phyloP scores from a whole-genome alignment of 1,140 invertebrate genomes.

The Brevipalpus yothersi region DNA sequence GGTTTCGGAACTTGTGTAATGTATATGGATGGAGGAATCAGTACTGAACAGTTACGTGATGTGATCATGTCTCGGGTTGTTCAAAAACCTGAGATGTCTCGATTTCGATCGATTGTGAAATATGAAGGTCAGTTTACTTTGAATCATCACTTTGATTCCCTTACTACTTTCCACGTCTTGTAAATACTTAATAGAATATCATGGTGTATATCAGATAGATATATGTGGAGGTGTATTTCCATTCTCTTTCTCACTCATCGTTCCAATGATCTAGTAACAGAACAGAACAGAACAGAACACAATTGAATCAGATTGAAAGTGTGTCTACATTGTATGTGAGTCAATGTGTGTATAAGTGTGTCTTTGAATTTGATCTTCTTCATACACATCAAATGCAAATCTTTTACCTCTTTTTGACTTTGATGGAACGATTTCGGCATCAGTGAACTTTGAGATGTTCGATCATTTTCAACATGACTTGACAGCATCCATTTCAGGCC shows the following conservation, averaged over 20 bases:
- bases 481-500: too few relatives aligned
- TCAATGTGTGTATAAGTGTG: background rate
- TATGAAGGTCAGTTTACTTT: constrained; percentile 2
- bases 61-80: constrained; percentile 4
- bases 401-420: background rate
- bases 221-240: background rate
- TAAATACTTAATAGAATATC: too few relatives aligned
- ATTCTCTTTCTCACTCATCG: background rate
- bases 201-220: too few relatives aligned
- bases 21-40: constrained; percentile 6
- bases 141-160: too few relatives aligned
- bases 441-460: background rate
- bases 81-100: constrained; percentile 1
- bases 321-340: constrained; percentile 1
- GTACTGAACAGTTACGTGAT: constrained; percentile 6
- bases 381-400: background rate
- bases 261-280: background rate
- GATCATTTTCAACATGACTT: background rate
- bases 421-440: background rate
- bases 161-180: background rate
- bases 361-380: background rate
- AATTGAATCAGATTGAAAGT: background rate
- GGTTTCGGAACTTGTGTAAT: background rate
- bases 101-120: constrained; percentile 3
- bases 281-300: too few relatives aligned